A percentile compares a stretch with the other conserved stretches of the same genome.
phyloP scores from a whole-genome alignment of 1,140 invertebrate species.

The Teleopsis dalmanni region DNA sequence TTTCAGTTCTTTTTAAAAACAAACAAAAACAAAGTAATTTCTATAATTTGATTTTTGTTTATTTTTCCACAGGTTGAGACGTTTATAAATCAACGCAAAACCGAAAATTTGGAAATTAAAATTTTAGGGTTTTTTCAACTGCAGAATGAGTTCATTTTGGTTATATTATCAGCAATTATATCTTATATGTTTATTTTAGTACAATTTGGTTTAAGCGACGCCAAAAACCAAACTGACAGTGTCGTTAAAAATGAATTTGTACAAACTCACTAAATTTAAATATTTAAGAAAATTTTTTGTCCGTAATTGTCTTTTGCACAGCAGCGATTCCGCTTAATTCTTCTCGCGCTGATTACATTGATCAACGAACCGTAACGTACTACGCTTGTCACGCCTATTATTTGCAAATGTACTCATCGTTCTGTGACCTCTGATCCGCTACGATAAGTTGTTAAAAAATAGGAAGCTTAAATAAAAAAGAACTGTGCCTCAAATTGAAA shows the following conservation, averaged over 20 bases:
- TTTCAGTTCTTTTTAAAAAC: not conserved
- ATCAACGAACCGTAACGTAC: slow-evolving; percentile 33
- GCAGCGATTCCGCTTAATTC: slow-evolving; percentile 12
- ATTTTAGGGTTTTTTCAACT: slow-evolving; percentile 29
- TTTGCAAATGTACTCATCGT: slow-evolving; percentile 7
- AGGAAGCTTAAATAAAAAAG: not conserved
- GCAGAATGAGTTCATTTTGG: slow-evolving; percentile 29
- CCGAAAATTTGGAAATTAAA: slow-evolving; percentile 29
- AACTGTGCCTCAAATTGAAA: too few relatives aligned
- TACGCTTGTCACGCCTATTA: slow-evolving; percentile 40
- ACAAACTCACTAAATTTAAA: too few relatives aligned
- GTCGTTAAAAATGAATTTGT: too few relatives aligned
- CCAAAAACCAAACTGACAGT: too few relatives aligned
- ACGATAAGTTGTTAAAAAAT: not conserved
- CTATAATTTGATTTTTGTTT: not conserved
- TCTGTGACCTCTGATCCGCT: slow-evolving; percentile 8
- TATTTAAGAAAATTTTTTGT: too few relatives aligned
- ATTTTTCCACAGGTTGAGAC: slow-evolving; percentile 15
- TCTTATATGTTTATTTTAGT: slow-evolving; percentile 32
- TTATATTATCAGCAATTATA: slow-evolving; percentile 32
- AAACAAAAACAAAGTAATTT: not conserved
- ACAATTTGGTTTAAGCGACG: slow-evolving; percentile 34
- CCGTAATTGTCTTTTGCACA: too few relatives aligned
- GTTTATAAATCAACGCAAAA: slow-evolving; percentile 25
- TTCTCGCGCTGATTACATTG: slow-evolving; percentile 42